Conservation (phyloP, 1,140 invertebrate genomes). For the Drosophila arawakana region DNA sequence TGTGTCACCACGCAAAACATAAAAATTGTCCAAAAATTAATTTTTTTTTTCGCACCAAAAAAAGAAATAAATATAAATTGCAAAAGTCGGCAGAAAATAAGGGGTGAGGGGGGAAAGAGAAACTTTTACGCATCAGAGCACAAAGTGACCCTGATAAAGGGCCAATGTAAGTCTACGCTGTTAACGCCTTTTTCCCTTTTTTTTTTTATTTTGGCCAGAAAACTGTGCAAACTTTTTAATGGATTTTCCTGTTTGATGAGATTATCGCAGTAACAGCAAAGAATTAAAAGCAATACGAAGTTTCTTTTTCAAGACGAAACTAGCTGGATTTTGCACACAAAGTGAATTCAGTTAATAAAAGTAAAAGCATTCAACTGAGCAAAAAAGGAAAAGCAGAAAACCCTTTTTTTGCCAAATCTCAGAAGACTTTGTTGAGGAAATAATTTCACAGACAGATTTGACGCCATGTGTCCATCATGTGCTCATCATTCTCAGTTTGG, state of each 20-base stretch:
- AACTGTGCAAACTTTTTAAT: constrained; percentile 78
- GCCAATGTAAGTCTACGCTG: constrained; percentile 41
- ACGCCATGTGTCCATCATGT: constrained; percentile 1
- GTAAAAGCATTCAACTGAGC: no score
- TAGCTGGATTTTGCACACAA: neutral
- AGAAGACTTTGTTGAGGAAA: constrained; percentile 1
- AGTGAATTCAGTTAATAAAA: neutral
- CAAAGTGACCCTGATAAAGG: constrained; percentile 59
- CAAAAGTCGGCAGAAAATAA: constrained; percentile 68
- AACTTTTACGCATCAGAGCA: constrained; percentile 72
- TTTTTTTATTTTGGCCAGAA: constrained; percentile 17
- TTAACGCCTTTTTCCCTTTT: constrained; percentile 34
- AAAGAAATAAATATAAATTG: constrained; percentile 27
- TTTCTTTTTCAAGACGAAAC: neutral
- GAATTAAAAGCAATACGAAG: constrained; percentile 10
- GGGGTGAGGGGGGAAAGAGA: constrained; percentile 48
- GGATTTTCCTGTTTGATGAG: constrained; percentile 76
- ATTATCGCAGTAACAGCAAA: constrained; percentile 55
- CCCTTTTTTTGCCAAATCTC: neutral
- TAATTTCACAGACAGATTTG: constrained; percentile 33
- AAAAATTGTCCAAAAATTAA: constrained; percentile 46
- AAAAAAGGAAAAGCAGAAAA: neutral
- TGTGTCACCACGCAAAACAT: constrained; percentile 52
- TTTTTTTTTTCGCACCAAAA: constrained; percentile 19
- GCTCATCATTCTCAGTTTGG: constrained; percentile 30